Evolutionary conservation across 2,797 vertebrate genomes (phyloP).

Genomic region (Poeciliopsis turneri): DNA sequence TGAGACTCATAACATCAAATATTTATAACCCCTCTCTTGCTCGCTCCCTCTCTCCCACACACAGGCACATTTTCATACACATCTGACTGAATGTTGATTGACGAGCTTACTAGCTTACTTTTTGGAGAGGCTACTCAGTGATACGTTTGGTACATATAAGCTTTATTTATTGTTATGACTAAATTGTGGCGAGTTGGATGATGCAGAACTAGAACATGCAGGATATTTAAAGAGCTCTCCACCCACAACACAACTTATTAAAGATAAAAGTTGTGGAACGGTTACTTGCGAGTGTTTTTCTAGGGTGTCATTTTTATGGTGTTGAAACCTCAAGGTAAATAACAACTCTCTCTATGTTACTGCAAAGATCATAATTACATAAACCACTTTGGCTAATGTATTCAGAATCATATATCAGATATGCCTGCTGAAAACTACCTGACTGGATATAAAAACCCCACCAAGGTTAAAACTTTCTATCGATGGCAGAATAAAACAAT

Average conservation of each 20-base stretch:
- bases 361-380: background rate
- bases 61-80: constrained; percentile 3
- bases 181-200: background rate
- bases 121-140: background rate
- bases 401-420: constrained; percentile 1
- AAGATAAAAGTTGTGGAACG: background rate
- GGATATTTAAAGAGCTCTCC: background rate
- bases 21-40: constrained; percentile 49
- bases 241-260: background rate
- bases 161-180: background rate
- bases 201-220: background rate
- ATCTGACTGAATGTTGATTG: constrained; percentile 47
- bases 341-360: background rate
- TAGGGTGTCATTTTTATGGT: background rate
- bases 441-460: background rate
- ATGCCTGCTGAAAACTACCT: background rate
- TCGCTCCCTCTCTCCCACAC: background rate
- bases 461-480: background rate
- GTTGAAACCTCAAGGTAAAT: background rate
- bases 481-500: background rate
- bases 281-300: background rate
- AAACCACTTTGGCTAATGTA: background rate
- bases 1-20: constrained; percentile 63
- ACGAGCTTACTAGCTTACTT: constrained; percentile 10
- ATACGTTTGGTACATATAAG: background rate